phyloP scores from a whole-genome alignment of 2,797 vertebrate species.

The Agapornis canus region DNA sequence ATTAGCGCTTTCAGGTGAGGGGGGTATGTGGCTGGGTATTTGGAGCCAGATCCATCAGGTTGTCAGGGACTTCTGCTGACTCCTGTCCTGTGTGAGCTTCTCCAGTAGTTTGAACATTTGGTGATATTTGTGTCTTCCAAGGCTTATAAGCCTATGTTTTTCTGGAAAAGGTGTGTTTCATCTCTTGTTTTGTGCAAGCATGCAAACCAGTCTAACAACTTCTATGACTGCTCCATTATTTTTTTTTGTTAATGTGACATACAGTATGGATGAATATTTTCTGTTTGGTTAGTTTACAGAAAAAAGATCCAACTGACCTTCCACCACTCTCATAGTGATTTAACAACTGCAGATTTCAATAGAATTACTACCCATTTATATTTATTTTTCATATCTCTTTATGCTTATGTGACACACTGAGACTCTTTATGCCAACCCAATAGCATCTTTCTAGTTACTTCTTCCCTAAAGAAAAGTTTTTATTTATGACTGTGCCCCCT shows the following conservation, averaged over 20 bases:
- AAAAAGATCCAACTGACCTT: neutral
- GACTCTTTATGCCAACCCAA: neutral
- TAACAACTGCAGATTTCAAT: neutral
- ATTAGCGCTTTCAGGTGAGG: neutral
- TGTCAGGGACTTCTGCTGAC: neutral
- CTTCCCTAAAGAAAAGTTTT: conserved; percentile 63
- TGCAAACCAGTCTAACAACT: fast-evolving
- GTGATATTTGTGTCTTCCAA: fast-evolving
- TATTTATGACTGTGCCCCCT: conserved; percentile 48
- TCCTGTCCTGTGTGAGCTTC: fast-evolving
- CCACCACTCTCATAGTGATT: neutral
- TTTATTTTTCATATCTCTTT: neutral
- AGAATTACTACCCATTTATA: neutral
- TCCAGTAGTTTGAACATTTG: fast-evolving
- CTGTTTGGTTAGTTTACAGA: neutral
- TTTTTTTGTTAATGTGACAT: neutral
- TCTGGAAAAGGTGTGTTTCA: neutral
- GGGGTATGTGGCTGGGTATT: fast-evolving
- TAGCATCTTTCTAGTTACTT: conserved; percentile 9
- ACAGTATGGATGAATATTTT: neutral
- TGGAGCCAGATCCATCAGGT: neutral
- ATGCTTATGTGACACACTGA: neutral
- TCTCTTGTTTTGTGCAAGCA: neutral
- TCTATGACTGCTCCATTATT: neutral
- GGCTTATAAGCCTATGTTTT: too few species aligned